Percentiles rank a stretch among this genome's conserved stretches.
phyloP scores from a whole-genome alignment of 1,140 invertebrate genomes.

The Andrena cerasifolii region DNA sequence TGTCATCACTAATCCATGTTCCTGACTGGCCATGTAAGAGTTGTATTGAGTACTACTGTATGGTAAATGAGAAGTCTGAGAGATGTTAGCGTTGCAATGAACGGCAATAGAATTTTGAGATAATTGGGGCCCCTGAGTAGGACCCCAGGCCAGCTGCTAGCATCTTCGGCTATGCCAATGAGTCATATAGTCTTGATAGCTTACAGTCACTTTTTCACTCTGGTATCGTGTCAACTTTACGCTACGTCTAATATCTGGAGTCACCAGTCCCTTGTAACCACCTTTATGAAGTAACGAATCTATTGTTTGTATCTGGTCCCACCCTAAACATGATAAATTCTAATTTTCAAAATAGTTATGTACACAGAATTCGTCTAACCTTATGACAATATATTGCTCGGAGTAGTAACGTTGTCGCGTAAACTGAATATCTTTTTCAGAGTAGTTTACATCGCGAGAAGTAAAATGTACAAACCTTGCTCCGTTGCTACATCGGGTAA shows the following conservation, averaged over 20 bases:
- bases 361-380: not conserved
- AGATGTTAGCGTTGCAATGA: constrained; percentile 67
- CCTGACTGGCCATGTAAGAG: constrained; percentile 66
- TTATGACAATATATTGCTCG: no score
- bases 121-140: constrained; percentile 66
- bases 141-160: constrained; percentile 83
- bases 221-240: constrained; percentile 98
- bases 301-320: constrained; percentile 98
- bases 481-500: constrained; percentile 98
- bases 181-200: constrained; percentile 91
- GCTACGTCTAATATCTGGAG: constrained; percentile 91
- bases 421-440: no score
- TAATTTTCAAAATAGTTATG: constrained; percentile 10
- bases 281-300: constrained; percentile 98
- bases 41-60: constrained; percentile 66
- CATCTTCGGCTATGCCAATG: constrained; percentile 84
- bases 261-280: constrained; percentile 96
- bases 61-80: constrained; percentile 64
- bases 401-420: no score
- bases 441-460: not conserved
- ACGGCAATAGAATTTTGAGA: constrained; percentile 60
- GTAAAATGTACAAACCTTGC: constrained; percentile 88
- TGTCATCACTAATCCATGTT: constrained; percentile 64
- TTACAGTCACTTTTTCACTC: constrained; percentile 92
- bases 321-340: constrained; percentile 84